Conservation (phyloP, 2,113 vertebrate genomes). For the Hydrochoerus hydrochaeris region DNA sequence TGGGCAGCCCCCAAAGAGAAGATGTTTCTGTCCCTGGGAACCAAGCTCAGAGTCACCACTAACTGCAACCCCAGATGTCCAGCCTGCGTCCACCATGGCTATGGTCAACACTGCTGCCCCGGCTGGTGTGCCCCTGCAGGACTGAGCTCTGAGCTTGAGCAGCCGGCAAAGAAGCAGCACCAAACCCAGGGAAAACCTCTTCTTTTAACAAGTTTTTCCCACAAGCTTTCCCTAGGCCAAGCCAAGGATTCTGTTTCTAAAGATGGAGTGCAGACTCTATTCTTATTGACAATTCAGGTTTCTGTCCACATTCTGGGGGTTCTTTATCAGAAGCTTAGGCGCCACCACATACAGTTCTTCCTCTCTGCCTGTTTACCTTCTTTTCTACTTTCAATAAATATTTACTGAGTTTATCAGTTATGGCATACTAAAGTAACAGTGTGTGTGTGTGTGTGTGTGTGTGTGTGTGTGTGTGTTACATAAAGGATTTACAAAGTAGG, state of each 20-base stretch:
- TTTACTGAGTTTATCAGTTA: neutral
- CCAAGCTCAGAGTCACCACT: neutral
- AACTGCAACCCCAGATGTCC: no score
- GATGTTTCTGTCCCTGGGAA: neutral
- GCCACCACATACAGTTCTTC: neutral
- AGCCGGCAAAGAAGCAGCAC: neutral
- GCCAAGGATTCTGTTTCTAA: no score
- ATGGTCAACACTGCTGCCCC: no score
- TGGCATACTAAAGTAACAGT: neutral
- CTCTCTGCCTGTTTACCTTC: neutral
- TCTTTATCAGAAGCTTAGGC: neutral
- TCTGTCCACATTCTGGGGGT: neutral
- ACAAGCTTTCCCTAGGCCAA: neutral
- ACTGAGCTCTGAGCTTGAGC: rapidly evolving
- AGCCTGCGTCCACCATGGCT: rapidly evolving
- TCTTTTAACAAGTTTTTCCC: rapidly evolving
- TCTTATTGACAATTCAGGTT: neutral
- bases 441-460: neutral
- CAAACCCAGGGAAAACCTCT: neutral
- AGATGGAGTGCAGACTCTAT: neutral
- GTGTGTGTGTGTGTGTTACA: neutral
- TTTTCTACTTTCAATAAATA: neutral
- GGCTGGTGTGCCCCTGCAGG: neutral
- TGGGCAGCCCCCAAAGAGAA: neutral
- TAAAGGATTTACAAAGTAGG: neutral